Evolutionary conservation across 2,797 vertebrate species (phyloP), one percentile per base, ranked within the genome.

Genomic region (Pitangus sulphuratus): DNA sequence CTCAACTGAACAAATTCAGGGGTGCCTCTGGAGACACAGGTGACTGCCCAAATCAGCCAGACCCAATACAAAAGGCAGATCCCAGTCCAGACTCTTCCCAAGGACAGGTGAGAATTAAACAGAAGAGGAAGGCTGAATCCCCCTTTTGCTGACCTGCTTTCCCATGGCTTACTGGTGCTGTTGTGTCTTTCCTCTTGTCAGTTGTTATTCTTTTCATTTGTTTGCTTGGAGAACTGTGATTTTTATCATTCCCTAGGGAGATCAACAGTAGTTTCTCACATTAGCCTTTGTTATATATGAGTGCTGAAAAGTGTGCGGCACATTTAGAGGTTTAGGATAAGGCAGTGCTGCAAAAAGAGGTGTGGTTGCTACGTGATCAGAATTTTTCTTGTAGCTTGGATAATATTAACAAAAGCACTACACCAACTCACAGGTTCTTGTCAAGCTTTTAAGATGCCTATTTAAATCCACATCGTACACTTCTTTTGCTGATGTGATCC

Each of bases 1-100:
- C 98, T 68, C 98, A 98, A 72, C 97, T 99, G 35, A 98, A 44
- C 90, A 98, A 97, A 88, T 97, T 97, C 48, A 76, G 72, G 66
- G 64, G 24, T 17, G 64, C 69, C 25, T 79, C 87, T 50, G 97
- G 93, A 74, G 95, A 97, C 40, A 87, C 44, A 75, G 95, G 90
- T 17, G 95, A 96, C 37, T 89, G 91, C 48, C 64, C 83, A 3
- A 45, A 31, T 74, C 97, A 96, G 37, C 76, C 80, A 53, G 89
- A 42, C 57, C 60, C 18, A 8, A 61, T 57, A 64, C 80, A 45
- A 48, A 90, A 69, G 45, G n/a, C 44, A n/a, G 8, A 66, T 15
- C 33, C 57, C 72, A 21, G 22, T 79, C 58, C 70, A 66, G 93
- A 51, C 37, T 66, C 80, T 68, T 85, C 77, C 37, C 89, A 90